Conservation (phyloP, 2,797 vertebrate genomes). For the Pitangus sulphuratus region DNA sequence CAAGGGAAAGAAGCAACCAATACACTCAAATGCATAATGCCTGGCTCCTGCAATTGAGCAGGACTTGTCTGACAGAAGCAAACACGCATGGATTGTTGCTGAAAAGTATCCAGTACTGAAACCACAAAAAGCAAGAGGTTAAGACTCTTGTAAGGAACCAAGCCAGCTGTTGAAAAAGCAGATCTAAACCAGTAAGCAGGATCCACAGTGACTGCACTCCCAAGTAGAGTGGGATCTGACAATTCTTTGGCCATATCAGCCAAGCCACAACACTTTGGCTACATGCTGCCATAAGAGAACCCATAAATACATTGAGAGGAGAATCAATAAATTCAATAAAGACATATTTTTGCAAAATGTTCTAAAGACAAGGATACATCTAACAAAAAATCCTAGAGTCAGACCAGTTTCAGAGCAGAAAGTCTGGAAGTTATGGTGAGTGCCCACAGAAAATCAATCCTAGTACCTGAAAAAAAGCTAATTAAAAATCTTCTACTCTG, state of each 20-base stretch:
- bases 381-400: neutral
- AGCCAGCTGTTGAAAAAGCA: neutral
- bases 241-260: neutral
- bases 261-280: neutral
- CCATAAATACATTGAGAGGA: neutral
- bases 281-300: neutral
- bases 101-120: neutral
- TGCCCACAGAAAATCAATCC: neutral
- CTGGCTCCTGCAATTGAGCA: neutral
- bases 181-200: neutral
- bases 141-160: neutral
- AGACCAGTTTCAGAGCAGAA: neutral
- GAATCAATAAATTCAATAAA: neutral
- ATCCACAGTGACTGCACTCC: neutral
- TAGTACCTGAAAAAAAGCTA: neutral
- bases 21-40: neutral
- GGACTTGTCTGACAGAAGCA: neutral
- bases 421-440: neutral
- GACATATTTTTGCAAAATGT: neutral
- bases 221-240: neutral
- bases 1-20: neutral
- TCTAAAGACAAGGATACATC: neutral
- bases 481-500: neutral
- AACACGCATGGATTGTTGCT: rapidly evolving
- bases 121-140: neutral